These are phyloP conservation scores for Colostygia pectinataria DNA, from an alignment of 2,888 invertebrate genomes.

Conservation along the genomic window DNA sequence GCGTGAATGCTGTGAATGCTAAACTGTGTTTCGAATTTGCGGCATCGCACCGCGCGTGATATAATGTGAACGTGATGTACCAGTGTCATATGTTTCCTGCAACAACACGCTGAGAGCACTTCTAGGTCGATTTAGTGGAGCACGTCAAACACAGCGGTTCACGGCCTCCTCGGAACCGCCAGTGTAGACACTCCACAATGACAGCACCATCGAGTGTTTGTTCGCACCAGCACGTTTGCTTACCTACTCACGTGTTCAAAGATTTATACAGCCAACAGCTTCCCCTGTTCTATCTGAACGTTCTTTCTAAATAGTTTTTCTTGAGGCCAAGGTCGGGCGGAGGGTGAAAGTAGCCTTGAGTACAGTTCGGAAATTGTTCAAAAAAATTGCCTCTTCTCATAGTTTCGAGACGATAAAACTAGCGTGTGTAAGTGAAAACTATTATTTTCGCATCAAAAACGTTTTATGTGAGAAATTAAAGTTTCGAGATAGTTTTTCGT, in stretches of 20 bases:
- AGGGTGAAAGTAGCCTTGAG: constrained; percentile 12
- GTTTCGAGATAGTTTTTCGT: constrained; percentile 45
- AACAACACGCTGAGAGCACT: constrained; percentile 48
- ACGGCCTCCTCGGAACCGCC: constrained; percentile 46
- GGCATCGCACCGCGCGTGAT: neutral
- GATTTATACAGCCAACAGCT: constrained; percentile 47
- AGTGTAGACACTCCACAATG: constrained; percentile 65
- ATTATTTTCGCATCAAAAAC: constrained; percentile 48
- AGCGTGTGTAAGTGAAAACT: constrained; percentile 44
- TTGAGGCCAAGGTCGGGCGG: constrained; percentile 26
- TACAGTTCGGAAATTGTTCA: constrained; percentile 32
- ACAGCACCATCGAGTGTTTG: constrained; percentile 53
- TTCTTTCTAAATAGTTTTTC: constrained; percentile 21
- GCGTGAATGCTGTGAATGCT: neutral
- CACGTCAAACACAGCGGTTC: constrained; percentile 61
- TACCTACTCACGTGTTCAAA: constrained; percentile 50
- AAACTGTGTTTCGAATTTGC: neutral
- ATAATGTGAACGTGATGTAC: constrained; percentile 13
- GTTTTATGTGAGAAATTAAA: constrained; percentile 52
- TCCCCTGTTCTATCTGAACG: constrained; percentile 22
- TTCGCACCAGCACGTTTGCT: constrained; percentile 50
- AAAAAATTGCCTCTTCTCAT: constrained; percentile 39
- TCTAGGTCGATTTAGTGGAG: constrained; percentile 57
- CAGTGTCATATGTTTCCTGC: constrained; percentile 18
- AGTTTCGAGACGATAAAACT: constrained; percentile 44